Evolutionary conservation across 2,888 invertebrate species (phyloP).

Genomic region (Furcula furcula): DNA sequence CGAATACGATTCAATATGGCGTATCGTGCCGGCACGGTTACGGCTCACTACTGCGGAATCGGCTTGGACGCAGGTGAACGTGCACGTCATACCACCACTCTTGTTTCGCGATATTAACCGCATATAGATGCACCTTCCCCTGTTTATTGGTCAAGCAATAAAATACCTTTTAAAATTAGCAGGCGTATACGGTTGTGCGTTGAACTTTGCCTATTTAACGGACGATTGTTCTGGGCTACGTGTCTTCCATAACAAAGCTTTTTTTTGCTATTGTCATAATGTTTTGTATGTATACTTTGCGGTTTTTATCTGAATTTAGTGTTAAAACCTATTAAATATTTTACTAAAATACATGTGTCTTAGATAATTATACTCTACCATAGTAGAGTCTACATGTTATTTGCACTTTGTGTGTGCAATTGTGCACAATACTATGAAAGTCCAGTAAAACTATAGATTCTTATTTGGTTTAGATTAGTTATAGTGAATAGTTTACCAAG

Average conservation of each 20-base stretch:
- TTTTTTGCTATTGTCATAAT: constrained; percentile 42
- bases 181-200: constrained; percentile 63
- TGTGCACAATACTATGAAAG: too few relatives aligned
- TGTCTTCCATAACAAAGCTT: constrained; percentile 42
- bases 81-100: constrained; percentile 68
- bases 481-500: too few relatives aligned
- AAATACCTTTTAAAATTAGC: constrained; percentile 51
- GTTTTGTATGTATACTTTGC: too few relatives aligned
- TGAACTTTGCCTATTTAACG: constrained; percentile 74
- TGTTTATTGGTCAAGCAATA: constrained; percentile 34
- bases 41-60: constrained; percentile 65
- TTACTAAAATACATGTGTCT: too few relatives aligned
- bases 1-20: constrained; percentile 45
- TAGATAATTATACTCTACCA: too few relatives aligned
- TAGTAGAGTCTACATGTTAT: too few relatives aligned
- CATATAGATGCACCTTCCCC: constrained; percentile 45
- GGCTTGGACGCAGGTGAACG: constrained; percentile 72
- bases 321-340: too few relatives aligned
- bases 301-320: too few relatives aligned
- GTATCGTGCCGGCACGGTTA: constrained; percentile 39
- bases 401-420: too few relatives aligned
- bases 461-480: too few relatives aligned
- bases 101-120: constrained; percentile 58
- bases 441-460: too few relatives aligned
- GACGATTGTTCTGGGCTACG: constrained; percentile 52